phyloP scores from a whole-genome alignment of 2,888 invertebrate species.

The Orthonychiurus folsomi region DNA sequence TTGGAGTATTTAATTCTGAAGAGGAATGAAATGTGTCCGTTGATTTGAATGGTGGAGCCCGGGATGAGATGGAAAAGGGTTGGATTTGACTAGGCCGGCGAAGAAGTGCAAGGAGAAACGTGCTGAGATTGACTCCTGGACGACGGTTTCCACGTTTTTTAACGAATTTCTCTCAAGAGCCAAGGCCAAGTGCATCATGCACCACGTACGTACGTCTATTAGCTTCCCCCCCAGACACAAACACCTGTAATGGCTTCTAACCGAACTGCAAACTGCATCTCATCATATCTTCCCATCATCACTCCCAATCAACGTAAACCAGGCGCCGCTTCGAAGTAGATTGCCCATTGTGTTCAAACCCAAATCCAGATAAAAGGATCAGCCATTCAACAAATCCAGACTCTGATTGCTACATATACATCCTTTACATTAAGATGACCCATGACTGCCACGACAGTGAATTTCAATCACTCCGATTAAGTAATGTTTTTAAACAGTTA shows the following conservation, averaged over 20 bases:
- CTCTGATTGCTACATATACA: no score
- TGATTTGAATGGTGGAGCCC: not conserved
- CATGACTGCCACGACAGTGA: no score
- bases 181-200: slow-evolving; percentile 32
- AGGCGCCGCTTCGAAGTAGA: no score
- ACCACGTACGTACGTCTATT: no score
- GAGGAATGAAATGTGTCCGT: not conserved
- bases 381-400: no score
- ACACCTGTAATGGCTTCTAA: not conserved
- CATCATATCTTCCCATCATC: not conserved
- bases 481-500: no score
- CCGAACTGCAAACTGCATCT: not conserved
- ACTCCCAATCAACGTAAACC: not conserved
- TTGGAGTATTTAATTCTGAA: not conserved
- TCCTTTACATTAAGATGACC: no score
- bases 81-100: no score
- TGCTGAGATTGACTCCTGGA: slow-evolving; percentile 14
- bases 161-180: slow-evolving; percentile 23
- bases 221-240: slow-evolving; percentile 4
- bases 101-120: slow-evolving; percentile 5
- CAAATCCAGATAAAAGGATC: no score
- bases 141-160: slow-evolving; percentile 26
- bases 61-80: not conserved
- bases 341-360: no score
- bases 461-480: no score